A percentile compares a stretch with the other conserved stretches of the same genome.
These are phyloP conservation scores for Noctua comes DNA, from an alignment of 2,888 invertebrate genomes.

Conservation along the genomic window DNA sequence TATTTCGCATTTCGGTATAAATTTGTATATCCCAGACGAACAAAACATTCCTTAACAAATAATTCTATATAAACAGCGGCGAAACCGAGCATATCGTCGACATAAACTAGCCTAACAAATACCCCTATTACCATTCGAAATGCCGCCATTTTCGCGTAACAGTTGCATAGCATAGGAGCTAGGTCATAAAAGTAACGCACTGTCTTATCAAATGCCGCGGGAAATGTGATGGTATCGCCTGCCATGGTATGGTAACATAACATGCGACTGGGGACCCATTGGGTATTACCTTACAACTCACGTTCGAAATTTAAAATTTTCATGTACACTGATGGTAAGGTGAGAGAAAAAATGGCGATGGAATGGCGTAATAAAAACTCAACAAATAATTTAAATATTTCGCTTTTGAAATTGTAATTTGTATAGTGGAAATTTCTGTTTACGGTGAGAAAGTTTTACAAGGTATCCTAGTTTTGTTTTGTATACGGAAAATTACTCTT, in stretches of 20 bases:
- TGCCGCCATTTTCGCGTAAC: constrained; percentile 66
- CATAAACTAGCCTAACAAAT: constrained; percentile 57
- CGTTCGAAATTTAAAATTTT: constrained; percentile 80
- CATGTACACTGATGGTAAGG: constrained; percentile 21
- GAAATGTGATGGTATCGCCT: constrained; percentile 74
- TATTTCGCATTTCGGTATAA: background rate
- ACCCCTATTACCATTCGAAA: constrained; percentile 52
- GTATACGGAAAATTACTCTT: constrained; percentile 22
- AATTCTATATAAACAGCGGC: constrained; percentile 28
- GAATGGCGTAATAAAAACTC: constrained; percentile 13
- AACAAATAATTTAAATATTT: constrained; percentile 19
- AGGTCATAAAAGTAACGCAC: constrained; percentile 73
- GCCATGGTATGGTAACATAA: constrained; percentile 71
- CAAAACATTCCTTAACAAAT: constrained; percentile 31
- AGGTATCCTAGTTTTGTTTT: constrained; percentile 32
- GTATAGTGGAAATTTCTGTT: constrained; percentile 26
- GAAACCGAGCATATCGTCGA: constrained; percentile 40
- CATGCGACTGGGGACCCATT: constrained; percentile 82
- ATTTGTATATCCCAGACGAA: constrained; percentile 5
- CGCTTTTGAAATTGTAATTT: constrained; percentile 20
- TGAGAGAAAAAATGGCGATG: constrained; percentile 10
- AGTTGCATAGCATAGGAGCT: constrained; percentile 61
- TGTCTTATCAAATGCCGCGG: constrained; percentile 81
- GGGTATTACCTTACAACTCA: constrained; percentile 79
- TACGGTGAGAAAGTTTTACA: constrained; percentile 22